Percentiles rank a stretch among this genome's conserved stretches.
Conservation (phyloP, 2,797 vertebrate genomes). For the Artibeus jamaicensis region DNA sequence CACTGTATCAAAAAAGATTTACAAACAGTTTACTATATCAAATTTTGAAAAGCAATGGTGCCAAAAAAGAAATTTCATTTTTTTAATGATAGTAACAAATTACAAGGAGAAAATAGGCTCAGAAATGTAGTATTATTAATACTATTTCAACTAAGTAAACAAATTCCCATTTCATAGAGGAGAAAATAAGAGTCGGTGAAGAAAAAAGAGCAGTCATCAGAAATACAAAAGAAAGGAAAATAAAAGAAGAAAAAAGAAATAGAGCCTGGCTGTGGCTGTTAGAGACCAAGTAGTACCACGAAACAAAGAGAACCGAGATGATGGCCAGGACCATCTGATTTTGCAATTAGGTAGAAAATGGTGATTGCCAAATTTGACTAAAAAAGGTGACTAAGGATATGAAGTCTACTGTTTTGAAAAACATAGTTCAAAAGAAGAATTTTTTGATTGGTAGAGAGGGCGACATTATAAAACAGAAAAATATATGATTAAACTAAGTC, state of each 20-base stretch:
- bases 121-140: neutral
- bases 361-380: neutral
- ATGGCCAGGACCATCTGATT: neutral
- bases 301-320: neutral
- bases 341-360: neutral
- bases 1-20: neutral
- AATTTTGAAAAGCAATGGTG: neutral
- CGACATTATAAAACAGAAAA: neutral
- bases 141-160: neutral
- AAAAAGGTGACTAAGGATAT: neutral
- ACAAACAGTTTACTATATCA: neutral
- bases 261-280: neutral
- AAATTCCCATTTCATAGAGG: neutral
- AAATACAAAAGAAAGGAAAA: neutral
- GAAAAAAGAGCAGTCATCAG: neutral
- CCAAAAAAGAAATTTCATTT: neutral
- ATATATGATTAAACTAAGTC: neutral
- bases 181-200: neutral
- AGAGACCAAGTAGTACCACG: neutral
- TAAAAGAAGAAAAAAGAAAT: neutral
- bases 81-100: neutral
- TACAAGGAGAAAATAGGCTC: neutral
- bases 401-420: neutral
- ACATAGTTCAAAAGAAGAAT: neutral
- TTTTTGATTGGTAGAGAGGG: neutral